phyloP scores from a whole-genome alignment of 2,113 vertebrate genomes.

The Cariama cristata region DNA sequence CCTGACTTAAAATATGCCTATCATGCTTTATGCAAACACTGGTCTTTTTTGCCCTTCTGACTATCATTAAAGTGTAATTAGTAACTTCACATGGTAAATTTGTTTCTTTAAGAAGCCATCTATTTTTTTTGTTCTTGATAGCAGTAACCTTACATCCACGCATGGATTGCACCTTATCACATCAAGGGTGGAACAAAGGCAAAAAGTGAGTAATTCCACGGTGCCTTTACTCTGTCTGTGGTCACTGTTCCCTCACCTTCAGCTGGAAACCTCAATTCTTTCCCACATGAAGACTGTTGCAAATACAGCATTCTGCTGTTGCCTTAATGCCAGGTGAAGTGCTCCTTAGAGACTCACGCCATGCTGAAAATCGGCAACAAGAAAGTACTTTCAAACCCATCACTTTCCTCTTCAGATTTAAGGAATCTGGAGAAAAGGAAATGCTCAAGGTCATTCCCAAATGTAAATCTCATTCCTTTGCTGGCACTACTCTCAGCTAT shows the following conservation, averaged over 20 bases:
- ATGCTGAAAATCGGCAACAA: neutral
- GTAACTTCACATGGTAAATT: slow-evolving; percentile 8
- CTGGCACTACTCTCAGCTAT: neutral
- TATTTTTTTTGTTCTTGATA: slow-evolving; percentile 28
- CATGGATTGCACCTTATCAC: neutral
- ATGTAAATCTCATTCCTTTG: neutral
- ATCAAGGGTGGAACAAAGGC: neutral
- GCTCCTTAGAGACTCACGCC: neutral
- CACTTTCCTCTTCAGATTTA: neutral
- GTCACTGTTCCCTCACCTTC: neutral
- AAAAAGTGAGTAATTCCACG: neutral
- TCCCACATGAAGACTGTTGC: neutral
- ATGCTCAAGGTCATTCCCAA: slow-evolving; percentile 17
- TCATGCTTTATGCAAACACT: slow-evolving; percentile 56
- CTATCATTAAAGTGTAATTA: slow-evolving; percentile 72
- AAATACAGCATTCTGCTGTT: neutral
- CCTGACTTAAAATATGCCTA: slow-evolving; percentile 56
- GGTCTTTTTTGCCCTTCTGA: slow-evolving; percentile 55
- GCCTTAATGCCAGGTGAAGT: neutral
- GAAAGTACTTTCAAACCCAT: neutral
- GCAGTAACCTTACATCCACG: neutral
- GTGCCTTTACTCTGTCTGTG: neutral
- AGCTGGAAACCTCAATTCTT: neutral
- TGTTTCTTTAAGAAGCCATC: slow-evolving; percentile 31
- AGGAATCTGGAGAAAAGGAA: neutral